These are phyloP conservation scores for Sander lucioperca DNA, from an alignment of 2,113 vertebrate genomes.

Conservation along the genomic window DNA sequence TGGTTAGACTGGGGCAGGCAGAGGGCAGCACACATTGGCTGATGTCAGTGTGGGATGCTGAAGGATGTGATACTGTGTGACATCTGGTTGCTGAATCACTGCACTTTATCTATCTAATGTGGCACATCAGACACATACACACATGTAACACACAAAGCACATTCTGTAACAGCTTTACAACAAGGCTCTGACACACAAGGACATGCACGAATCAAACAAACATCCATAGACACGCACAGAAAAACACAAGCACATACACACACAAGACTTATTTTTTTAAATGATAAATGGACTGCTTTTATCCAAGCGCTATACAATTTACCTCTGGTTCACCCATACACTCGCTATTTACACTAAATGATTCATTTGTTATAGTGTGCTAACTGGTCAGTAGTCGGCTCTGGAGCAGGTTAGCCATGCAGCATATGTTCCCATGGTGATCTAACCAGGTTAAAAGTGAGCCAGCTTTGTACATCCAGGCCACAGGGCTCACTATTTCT, in stretches of 20 bases:
- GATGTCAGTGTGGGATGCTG: constrained; percentile 11
- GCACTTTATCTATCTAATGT: constrained; percentile 1
- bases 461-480: neutral
- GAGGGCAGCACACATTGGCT: neutral
- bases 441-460: neutral
- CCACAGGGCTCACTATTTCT: neutral
- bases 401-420: neutral
- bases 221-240: neutral
- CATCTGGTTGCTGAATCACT: constrained; percentile 32
- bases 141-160: neutral
- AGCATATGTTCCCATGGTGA: no score
- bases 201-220: constrained; percentile 17
- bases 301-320: neutral
- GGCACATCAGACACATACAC: neutral
- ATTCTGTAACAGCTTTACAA: neutral
- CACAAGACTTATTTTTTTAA: neutral
- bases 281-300: neutral
- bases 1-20: constrained; percentile 8
- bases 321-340: neutral
- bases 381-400: neutral
- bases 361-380: neutral
- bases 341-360: neutral
- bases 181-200: neutral
- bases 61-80: constrained; percentile 28
- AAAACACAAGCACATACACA: neutral